These are phyloP conservation scores for Gyps fulvus DNA, from an alignment of 2,113 vertebrate genomes.

Conservation along the genomic window DNA sequence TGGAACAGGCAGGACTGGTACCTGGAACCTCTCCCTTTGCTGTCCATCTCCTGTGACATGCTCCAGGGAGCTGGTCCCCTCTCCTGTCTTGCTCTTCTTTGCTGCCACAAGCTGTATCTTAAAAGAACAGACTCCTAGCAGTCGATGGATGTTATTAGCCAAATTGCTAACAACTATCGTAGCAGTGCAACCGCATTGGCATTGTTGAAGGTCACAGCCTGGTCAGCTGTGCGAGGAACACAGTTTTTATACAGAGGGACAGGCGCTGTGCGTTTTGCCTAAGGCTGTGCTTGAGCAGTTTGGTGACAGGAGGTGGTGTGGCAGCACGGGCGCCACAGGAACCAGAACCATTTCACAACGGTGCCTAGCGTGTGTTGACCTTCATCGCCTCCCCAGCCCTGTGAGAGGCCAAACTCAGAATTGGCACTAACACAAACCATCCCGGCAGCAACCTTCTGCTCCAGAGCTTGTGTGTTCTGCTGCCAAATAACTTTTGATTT, in stretches of 20 bases:
- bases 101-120: background rate
- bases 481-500: background rate
- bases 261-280: accelerated
- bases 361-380: accelerated
- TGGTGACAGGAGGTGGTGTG: background rate
- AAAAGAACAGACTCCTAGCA: background rate
- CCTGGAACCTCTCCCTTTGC: background rate
- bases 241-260: background rate
- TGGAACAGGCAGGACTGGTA: background rate
- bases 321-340: accelerated
- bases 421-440: background rate
- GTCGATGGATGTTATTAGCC: background rate
- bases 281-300: accelerated
- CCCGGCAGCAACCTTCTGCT: background rate
- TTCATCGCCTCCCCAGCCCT: background rate
- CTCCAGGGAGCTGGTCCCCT: too few relatives aligned
- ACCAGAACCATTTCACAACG: accelerated
- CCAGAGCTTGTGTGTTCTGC: background rate
- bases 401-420: background rate
- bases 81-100: background rate
- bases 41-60: background rate
- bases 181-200: background rate
- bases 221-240: background rate
- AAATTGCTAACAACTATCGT: background rate
- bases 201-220: background rate